Evolutionary conservation across 2,113 vertebrate species (phyloP).

Genomic region (Pachypanchax playfairii): DNA sequence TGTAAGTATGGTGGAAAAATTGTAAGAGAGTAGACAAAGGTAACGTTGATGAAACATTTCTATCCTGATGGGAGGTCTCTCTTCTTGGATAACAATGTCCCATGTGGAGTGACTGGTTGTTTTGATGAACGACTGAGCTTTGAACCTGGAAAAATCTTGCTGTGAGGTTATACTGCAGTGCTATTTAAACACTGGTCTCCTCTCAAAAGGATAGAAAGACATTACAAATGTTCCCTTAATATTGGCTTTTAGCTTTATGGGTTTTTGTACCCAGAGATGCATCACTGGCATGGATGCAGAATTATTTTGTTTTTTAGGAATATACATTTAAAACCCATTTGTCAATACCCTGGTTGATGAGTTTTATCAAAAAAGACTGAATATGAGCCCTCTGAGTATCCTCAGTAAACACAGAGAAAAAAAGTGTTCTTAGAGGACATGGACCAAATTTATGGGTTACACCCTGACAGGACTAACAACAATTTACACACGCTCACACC

Average conservation of each 20-base stretch:
- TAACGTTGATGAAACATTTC: conserved; percentile 1
- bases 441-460: too few relatives aligned
- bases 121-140: background rate
- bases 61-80: background rate
- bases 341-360: too few relatives aligned
- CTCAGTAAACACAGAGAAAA: too few relatives aligned
- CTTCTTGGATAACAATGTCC: background rate
- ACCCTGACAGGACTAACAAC: too few relatives aligned
- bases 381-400: too few relatives aligned
- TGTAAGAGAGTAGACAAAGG: background rate
- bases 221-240: background rate
- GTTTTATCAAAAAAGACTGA: too few relatives aligned
- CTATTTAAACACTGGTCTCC: background rate
- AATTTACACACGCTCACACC: too few relatives aligned
- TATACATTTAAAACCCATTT: background rate
- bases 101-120: background rate
- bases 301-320: background rate
- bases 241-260: background rate
- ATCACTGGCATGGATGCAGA: background rate
- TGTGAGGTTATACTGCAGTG: background rate
- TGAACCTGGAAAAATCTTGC: background rate
- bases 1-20: background rate
- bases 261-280: background rate
- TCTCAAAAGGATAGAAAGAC: background rate
- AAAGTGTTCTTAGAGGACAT: too few relatives aligned